Evolutionary conservation across 30 jellyfish, hydroid and myxozoan species (phyloP), one percentile per base, ranked within the genome.

Genomic region (Phacellophora camtschatica): DNA sequence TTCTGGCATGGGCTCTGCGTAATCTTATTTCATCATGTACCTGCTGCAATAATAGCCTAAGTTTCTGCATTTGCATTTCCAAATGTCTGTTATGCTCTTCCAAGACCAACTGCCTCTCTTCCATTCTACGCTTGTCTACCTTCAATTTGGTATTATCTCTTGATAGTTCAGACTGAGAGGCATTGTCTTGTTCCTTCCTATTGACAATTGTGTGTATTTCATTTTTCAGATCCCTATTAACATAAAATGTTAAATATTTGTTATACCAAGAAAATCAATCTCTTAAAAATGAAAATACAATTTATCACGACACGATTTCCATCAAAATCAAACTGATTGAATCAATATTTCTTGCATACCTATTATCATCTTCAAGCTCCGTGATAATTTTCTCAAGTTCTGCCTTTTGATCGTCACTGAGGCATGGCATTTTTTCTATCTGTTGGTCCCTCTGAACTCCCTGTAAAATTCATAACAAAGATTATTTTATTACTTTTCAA

Each of bases 21-120:
- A 87, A 41, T 45, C 85, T 41, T 9, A 48, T 55, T 59, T 87
- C 96, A 37, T 87, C 96, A 71, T 77, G 83, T 87, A 87, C 96
- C 88, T 87, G 96, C 67, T 66, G 91, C 1, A 87, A 74, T 16
- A 87, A 71, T 61, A 87, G 64, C 18, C 92, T 85, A 33, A 87
- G 20, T 46, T 87, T 87, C 69, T 75, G 92, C 79, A 87, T 69
- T 48, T 87, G 92, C 79, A 87, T 65, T 61, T 87, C 96, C 67
- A 87, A 30, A 12, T 22, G 84, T 58, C 96, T 66, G 82, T 87
- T 87, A 50, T 87, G 96, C 51, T 87, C 96, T 49, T 87, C 96
- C 49, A 87, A 70, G 29, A 87, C 71, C 5, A 39, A 57, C 73
- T 87, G 92, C 42, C 86, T 53, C 67, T 87, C 92, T 24, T 59